Conservation (phyloP, 2,888 invertebrate genomes). For the Petrophora chlorosata region DNA sequence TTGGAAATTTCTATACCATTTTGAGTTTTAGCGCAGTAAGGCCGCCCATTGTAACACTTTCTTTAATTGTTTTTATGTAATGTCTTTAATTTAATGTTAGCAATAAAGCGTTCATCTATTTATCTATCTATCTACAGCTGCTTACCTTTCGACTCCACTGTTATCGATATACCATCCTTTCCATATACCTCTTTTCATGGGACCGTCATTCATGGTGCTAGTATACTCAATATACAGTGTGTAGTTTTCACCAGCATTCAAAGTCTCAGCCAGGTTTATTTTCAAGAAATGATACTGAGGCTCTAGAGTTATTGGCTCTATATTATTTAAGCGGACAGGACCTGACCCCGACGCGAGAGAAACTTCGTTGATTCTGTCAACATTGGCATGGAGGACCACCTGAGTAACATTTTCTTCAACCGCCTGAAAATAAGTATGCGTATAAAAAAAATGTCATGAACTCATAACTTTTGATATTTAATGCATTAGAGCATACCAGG, state of each 20-base stretch:
- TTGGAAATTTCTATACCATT: too few species aligned
- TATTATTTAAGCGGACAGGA: slow-evolving; percentile 37
- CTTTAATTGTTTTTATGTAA: too few species aligned
- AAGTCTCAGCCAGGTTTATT: slow-evolving; percentile 54
- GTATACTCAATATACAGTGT: slow-evolving; percentile 72
- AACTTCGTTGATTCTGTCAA: slow-evolving; percentile 55
- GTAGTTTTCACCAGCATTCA: slow-evolving; percentile 60
- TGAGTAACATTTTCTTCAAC: slow-evolving; percentile 54
- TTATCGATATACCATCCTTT: slow-evolving; percentile 69
- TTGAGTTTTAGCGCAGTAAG: too few species aligned
- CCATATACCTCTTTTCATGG: slow-evolving; percentile 77
- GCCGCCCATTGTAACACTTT: too few species aligned
- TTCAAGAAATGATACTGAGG: slow-evolving; percentile 73
- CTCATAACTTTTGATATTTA: too few species aligned
- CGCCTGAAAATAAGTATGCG: slow-evolving; percentile 51
- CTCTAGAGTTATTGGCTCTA: slow-evolving; percentile 43
- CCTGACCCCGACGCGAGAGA: slow-evolving; percentile 34
- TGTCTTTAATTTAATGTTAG: too few species aligned
- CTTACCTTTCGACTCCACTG: slow-evolving; percentile 61
- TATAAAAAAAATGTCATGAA: too few species aligned
- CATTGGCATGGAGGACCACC: slow-evolving; percentile 79
- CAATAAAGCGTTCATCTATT: too few species aligned
- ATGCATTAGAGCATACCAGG: too few species aligned
- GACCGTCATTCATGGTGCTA: slow-evolving; percentile 79
- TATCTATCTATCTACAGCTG: background rate